Evolutionary conservation across 2,888 invertebrate genomes (phyloP).

Genomic region (Galerucella calmariensis): DNA sequence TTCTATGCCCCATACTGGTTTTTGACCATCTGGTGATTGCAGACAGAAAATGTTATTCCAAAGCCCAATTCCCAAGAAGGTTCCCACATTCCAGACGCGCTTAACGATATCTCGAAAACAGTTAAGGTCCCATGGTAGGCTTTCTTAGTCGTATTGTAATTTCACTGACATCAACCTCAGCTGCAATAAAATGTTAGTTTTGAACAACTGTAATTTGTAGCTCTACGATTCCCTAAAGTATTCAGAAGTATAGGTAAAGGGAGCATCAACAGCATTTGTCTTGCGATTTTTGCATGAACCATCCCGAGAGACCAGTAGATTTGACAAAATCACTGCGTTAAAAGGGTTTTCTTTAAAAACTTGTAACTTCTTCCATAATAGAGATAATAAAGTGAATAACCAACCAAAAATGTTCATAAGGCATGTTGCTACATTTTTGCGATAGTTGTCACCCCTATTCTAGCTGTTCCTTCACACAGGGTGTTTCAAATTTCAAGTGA

Average conservation of each 20-base stretch:
- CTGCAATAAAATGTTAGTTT: not conserved
- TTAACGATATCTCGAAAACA: not conserved
- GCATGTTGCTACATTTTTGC: too few species aligned
- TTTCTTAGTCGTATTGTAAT: not conserved
- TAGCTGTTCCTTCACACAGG: too few species aligned
- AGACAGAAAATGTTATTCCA: conserved; percentile 1
- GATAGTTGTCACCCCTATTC: too few species aligned
- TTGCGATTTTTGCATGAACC: not conserved
- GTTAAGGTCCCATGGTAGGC: not conserved
- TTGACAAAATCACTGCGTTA: not conserved
- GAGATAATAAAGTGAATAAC: too few species aligned
- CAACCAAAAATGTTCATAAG: too few species aligned
- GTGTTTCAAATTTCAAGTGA: too few species aligned
- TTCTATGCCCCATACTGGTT: not conserved
- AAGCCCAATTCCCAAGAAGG: not conserved
- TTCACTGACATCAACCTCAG: not conserved
- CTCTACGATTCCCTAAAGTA: conserved; percentile 3
- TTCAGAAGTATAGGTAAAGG: not conserved
- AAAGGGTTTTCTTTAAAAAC: too few species aligned
- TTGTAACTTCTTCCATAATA: too few species aligned
- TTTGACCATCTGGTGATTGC: not conserved
- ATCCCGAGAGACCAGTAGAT: not conserved
- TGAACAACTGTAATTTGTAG: not conserved
- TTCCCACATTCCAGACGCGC: not conserved
- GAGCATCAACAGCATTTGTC: not conserved